Percentiles rank a stretch among this genome's conserved stretches.
These are phyloP conservation scores for Bombylius discolor DNA, from an alignment of 2,888 invertebrate genomes.

Conservation along the genomic window DNA sequence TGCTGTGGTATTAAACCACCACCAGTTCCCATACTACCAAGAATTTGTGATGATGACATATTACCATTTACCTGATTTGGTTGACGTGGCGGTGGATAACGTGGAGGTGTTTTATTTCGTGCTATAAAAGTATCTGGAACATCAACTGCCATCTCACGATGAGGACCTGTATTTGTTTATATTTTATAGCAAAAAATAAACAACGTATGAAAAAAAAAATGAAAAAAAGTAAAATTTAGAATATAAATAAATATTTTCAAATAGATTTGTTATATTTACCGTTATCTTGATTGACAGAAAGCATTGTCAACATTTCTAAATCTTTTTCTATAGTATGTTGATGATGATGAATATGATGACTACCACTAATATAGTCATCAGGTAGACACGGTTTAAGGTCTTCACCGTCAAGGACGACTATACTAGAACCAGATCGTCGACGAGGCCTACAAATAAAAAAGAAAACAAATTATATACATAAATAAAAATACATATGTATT, in stretches of 20 bases:
- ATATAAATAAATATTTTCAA: neutral
- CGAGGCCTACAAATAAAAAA: constrained; percentile 48
- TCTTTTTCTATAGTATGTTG: constrained; percentile 39
- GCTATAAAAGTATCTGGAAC: constrained; percentile 91
- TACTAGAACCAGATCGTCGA: constrained; percentile 65
- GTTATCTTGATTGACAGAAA: constrained; percentile 50
- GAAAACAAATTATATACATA: neutral
- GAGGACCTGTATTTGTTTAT: constrained; percentile 50
- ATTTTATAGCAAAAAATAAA: neutral
- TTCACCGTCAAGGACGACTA: constrained; percentile 66
- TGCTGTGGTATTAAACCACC: neutral
- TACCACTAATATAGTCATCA: constrained; percentile 41
- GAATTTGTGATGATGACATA: constrained; percentile 19
- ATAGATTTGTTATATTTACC: constrained; percentile 34
- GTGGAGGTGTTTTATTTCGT: constrained; percentile 78
- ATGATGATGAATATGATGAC: constrained; percentile 39
- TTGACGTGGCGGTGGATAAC: constrained; percentile 73
- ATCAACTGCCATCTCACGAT: constrained; percentile 98
- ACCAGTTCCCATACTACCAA: constrained; percentile 21
- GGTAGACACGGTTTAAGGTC: constrained; percentile 45
- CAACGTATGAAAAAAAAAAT: neutral
- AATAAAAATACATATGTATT: neutral
- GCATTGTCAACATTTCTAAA: constrained; percentile 67
- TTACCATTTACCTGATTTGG: constrained; percentile 41
- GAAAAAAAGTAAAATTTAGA: neutral